Conservation (phyloP, 2,797 vertebrate species). For the Acipenser ruthenus region DNA sequence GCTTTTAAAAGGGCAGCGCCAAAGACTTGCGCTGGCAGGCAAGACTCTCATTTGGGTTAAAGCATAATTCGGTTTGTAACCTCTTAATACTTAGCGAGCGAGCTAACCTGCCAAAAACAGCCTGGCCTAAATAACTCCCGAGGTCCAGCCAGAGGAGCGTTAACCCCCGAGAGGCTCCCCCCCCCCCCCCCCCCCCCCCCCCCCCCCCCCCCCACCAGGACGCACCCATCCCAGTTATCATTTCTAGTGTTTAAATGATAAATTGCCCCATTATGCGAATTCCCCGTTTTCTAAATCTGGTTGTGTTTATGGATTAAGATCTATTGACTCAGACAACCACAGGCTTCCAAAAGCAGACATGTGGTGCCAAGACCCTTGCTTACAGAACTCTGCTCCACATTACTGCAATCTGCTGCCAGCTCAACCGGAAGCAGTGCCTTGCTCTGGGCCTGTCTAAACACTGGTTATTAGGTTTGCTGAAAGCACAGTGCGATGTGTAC, state of each 20-base stretch:
- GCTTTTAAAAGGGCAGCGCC: conserved; percentile 12
- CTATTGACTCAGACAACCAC: conserved; percentile 10
- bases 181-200: background rate
- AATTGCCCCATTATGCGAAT: too few relatives aligned
- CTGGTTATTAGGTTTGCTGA: too few relatives aligned
- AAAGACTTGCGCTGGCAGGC: conserved; percentile 33
- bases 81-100: conserved; percentile 25
- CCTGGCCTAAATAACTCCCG: conserved; percentile 20
- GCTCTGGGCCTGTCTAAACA: too few relatives aligned
- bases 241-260: conserved; percentile 10
- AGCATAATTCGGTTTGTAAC: conserved; percentile 23
- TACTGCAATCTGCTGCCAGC: too few relatives aligned
- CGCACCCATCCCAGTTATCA: conserved; percentile 21
- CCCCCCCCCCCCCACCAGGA: conserved; percentile 2
- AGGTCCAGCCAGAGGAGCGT: conserved; percentile 21
- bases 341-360: conserved; percentile 3
- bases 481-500: too few relatives aligned
- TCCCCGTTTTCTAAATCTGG: background rate
- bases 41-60: conserved; percentile 20
- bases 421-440: too few relatives aligned
- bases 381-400: too few relatives aligned
- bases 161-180: background rate
- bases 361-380: background rate
- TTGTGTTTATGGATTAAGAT: background rate
- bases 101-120: conserved; percentile 21